These are phyloP conservation scores for Mastomys coucha DNA, from an alignment of 2,113 vertebrate genomes.

Conservation along the genomic window DNA sequence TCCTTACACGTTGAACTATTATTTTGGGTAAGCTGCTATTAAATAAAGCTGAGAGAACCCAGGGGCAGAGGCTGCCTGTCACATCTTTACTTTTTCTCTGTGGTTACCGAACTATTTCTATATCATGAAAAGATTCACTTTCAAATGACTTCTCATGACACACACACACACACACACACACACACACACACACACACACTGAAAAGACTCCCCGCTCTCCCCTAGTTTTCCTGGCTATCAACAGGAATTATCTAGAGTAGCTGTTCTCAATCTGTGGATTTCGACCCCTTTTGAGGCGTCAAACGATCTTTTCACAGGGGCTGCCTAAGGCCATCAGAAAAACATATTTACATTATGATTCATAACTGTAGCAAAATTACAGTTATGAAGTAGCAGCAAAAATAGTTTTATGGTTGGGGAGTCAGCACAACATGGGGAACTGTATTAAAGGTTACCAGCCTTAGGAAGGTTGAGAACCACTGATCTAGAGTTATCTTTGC, in stretches of 20 bases:
- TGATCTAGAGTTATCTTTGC: neutral
- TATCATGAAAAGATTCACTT: constrained; percentile 32
- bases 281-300: neutral
- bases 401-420: neutral
- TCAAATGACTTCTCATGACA: constrained; percentile 49
- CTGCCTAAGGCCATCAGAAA: no score
- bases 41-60: constrained; percentile 47
- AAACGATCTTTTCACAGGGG: no score
- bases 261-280: neutral
- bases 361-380: neutral
- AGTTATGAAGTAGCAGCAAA: neutral
- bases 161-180: neutral
- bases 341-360: neutral
- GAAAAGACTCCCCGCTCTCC: neutral
- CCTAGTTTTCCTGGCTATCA: neutral
- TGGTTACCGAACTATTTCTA: neutral
- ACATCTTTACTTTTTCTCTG: constrained; percentile 3
- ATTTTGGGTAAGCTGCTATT: neutral
- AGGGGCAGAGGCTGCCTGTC: constrained; percentile 48
- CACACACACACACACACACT: no score
- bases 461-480: neutral
- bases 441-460: neutral
- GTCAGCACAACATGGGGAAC: neutral
- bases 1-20: neutral
- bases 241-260: neutral